Evolutionary conservation across 2,113 vertebrate species (phyloP), one percentile per base, ranked within the genome.

Genomic region (Podarcis muralis): DNA sequence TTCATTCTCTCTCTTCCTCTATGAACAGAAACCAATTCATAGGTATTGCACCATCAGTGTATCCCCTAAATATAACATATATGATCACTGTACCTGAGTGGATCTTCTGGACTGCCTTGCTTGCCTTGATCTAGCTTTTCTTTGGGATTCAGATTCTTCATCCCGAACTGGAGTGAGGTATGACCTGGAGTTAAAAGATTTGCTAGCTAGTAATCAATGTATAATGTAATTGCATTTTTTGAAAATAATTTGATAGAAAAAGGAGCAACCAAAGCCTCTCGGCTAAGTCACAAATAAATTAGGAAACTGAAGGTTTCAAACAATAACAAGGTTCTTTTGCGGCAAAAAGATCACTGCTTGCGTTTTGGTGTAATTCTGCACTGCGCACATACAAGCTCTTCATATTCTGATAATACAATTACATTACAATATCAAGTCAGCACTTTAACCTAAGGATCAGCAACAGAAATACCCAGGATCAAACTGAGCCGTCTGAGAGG

Each of bases 81-180:
- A 43, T 53, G 37, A 57, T 32, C 6, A 27, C 16, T 43, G 30
- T 94, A 98, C 99, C 98, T 99, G 99, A 30, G 99, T 99, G 93
- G 99, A 99, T 95, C 99, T 98, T 97, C 99, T 98, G 35, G 98
- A 98, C 96, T 99, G 99, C 89, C 99, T 98, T 84, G 98, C 99
- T 97, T 99, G 99, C 94, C 99, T 98, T 92, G 99, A 99, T 93
- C 98, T 98, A 93, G 99, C 99, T 98, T 98, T 99, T 97, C 99
- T 98, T 97, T 99, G 99, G 91, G 99, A 99, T 95, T 99, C 99
- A 0, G 99, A 99, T 90, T 99, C 99, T 97, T 99, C 99, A 93
- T 99, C 99, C 90, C 99, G 97, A 95, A 99, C 99, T 93, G 99
- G 99, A 93, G 99, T 99, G 97, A 99, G 98, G 96, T 99, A 99